A percentile compares a stretch with the other conserved stretches of the same genome.
phyloP scores from a whole-genome alignment of 2,113 vertebrate genomes.

The Desmodus rotundus region DNA sequence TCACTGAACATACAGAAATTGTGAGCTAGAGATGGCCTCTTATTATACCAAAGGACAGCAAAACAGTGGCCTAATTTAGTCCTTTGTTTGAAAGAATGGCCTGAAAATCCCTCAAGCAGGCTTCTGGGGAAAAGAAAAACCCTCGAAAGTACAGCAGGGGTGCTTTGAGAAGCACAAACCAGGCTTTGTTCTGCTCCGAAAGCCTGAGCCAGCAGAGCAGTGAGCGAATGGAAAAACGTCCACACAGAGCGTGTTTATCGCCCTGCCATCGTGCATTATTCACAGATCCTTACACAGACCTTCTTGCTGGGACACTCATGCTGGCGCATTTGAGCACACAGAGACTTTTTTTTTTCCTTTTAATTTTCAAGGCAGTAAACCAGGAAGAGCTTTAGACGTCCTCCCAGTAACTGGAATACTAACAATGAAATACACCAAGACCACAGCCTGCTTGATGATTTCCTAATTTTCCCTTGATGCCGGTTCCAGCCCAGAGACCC shows the following conservation, averaged over 20 bases:
- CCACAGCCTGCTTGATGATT: constrained; percentile 34
- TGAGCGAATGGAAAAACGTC: constrained; percentile 70
- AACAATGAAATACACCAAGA: constrained; percentile 45
- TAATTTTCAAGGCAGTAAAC: constrained; percentile 37
- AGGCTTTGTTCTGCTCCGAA: constrained; percentile 73
- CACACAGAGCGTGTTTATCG: not conserved
- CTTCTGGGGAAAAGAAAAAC: constrained; percentile 61
- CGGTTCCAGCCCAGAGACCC: constrained; percentile 36
- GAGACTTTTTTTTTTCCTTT: not conserved
- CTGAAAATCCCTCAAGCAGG: constrained; percentile 53
- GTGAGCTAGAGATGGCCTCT: not conserved
- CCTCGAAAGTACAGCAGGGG: constrained; percentile 70
- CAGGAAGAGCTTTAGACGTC: constrained; percentile 7
- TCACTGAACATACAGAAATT: not conserved
- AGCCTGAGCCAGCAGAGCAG: constrained; percentile 53
- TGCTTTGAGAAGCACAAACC: constrained; percentile 69
- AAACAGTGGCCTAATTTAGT: constrained; percentile 46
- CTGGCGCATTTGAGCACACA: not conserved
- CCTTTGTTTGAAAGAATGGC: constrained; percentile 56
- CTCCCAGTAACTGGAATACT: constrained; percentile 43
- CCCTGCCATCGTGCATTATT: not conserved
- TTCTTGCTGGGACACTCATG: not conserved
- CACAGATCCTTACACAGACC: not conserved
- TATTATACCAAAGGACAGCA: constrained; percentile 19
- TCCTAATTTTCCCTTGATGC: constrained; percentile 47